A percentile compares a stretch with the other conserved stretches of the same genome.
Conservation (phyloP, 2,888 invertebrate species). For the Parasteatoda lunata region DNA sequence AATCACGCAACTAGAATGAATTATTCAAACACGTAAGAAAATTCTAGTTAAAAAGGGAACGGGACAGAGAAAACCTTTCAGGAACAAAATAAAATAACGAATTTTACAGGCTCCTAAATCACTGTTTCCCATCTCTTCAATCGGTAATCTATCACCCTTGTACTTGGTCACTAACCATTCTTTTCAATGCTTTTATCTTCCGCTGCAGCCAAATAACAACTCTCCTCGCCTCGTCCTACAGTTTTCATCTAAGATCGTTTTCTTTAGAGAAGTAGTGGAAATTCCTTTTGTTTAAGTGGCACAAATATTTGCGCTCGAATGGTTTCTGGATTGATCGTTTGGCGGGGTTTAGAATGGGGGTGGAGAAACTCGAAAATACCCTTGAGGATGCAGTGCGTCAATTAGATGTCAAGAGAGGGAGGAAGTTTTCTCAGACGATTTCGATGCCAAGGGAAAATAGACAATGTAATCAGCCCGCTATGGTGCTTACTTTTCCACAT, state of each 20-base stretch:
- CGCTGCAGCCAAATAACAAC: slow-evolving; percentile 51
- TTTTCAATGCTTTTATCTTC: slow-evolving; percentile 37
- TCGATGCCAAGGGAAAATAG: no score
- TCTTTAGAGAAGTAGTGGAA: slow-evolving; percentile 34
- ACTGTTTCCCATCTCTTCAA: slow-evolving; percentile 22
- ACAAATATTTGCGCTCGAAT: slow-evolving; percentile 58
- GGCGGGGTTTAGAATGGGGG: slow-evolving; percentile 12
- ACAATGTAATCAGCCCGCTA: no score
- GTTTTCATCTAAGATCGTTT: slow-evolving; percentile 33
- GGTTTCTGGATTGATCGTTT: slow-evolving; percentile 51
- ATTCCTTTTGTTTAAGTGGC: slow-evolving; percentile 58
- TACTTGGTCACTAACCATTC: slow-evolving; percentile 37
- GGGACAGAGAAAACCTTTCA: slow-evolving; percentile 1
- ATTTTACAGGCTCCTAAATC: slow-evolving; percentile 25
- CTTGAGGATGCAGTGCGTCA: slow-evolving; percentile 38
- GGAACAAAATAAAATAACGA: slow-evolving; percentile 5
- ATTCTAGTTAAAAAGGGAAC: not conserved
- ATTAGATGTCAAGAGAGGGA: slow-evolving; percentile 42
- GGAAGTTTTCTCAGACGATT: not conserved
- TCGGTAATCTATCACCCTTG: slow-evolving; percentile 26
- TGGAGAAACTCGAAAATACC: slow-evolving; percentile 34
- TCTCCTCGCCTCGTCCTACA: slow-evolving; percentile 35
- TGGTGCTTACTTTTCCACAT: no score
- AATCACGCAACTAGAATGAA: not conserved
- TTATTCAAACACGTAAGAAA: not conserved